Percentiles rank a stretch among this genome's conserved stretches.
phyloP scores from a whole-genome alignment of 2,888 invertebrate species.

The Noctua janthe region DNA sequence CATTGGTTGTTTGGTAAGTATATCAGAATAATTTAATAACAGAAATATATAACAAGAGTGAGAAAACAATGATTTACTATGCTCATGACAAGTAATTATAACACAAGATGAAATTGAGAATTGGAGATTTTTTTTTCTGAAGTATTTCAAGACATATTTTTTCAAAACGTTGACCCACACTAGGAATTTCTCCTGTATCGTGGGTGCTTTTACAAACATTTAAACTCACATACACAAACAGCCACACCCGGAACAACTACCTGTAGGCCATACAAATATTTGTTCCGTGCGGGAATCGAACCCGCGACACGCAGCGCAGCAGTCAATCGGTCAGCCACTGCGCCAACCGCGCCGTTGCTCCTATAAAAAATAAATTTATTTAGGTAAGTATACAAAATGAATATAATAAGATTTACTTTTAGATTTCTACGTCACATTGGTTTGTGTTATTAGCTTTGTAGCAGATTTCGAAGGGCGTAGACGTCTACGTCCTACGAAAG shows the following conservation, averaged over 20 bases:
- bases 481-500: neutral
- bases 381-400: neutral
- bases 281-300: too few relatives aligned
- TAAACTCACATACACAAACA: too few relatives aligned
- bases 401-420: neutral
- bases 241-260: too few relatives aligned
- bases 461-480: neutral
- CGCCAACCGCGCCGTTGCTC: too few relatives aligned
- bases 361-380: neutral
- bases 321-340: too few relatives aligned
- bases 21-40: neutral
- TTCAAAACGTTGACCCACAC: too few relatives aligned
- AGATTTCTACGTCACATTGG: neutral
- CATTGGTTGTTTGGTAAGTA: neutral
- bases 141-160: neutral
- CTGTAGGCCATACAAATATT: too few relatives aligned
- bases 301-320: too few relatives aligned
- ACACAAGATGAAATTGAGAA: neutral
- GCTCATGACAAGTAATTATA: neutral
- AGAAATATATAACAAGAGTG: neutral
- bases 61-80: neutral
- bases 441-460: neutral
- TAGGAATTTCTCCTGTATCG: too few relatives aligned
- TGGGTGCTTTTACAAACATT: too few relatives aligned
- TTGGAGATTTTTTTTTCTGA: neutral